Percentiles rank a stretch among this genome's conserved stretches.
Evolutionary conservation across 2,888 invertebrate genomes (phyloP).

Genomic region (Tetranychus truncatus): DNA sequence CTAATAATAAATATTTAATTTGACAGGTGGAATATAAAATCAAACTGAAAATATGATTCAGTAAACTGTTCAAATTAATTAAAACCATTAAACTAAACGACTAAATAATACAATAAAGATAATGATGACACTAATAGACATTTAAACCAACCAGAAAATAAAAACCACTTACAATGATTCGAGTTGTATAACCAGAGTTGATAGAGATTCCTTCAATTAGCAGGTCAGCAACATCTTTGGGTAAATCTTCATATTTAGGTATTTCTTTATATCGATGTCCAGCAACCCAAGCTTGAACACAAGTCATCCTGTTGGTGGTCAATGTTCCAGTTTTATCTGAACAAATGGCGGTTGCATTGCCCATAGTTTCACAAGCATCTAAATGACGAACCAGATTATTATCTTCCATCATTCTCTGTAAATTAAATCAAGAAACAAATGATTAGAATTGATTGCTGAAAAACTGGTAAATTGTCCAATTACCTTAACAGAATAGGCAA

Average conservation of each 20-base stretch:
- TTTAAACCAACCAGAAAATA: neutral
- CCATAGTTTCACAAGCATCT: conserved; percentile 99
- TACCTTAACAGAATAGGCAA: conserved; percentile 98
- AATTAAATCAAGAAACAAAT: conserved; percentile 35
- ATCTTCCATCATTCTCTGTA: conserved; percentile 22
- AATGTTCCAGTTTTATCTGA: conserved; percentile 99
- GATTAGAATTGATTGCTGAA: neutral
- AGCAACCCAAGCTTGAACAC: conserved; percentile 86
- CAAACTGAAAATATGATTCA: too few relatives aligned
- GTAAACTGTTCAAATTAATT: too few relatives aligned
- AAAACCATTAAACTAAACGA: too few relatives aligned
- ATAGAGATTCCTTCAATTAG: conserved; percentile 71
- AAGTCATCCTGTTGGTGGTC: conserved; percentile 95
- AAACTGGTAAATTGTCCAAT: conserved; percentile 1
- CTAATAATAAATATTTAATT: too few relatives aligned
- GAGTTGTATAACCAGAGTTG: conserved; percentile 92
- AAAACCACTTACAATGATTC: conserved; percentile 51
- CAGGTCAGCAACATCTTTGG: conserved; percentile 58
- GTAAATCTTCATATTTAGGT: conserved; percentile 68
- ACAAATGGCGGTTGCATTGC: conserved; percentile 98
- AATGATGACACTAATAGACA: conserved; percentile 11
- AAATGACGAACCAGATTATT: conserved; percentile 68
- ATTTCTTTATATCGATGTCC: conserved; percentile 73
- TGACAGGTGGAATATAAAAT: too few relatives aligned
- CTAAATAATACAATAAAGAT: too few relatives aligned